phyloP scores from a whole-genome alignment of 2,888 invertebrate species.

The Lepidochitona cinerea region DNA sequence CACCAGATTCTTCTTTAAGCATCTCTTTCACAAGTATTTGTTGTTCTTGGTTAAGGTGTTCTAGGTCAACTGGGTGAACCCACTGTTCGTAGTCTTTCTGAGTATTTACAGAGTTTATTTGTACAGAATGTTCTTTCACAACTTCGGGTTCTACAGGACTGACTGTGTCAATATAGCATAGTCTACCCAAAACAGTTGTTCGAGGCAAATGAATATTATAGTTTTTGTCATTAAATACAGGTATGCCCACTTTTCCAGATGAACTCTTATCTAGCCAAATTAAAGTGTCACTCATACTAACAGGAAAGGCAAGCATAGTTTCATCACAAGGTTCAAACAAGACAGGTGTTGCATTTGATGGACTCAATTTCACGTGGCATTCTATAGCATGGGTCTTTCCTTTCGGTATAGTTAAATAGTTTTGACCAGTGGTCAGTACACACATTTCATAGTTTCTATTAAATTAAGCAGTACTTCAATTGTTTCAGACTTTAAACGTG shows the following conservation, averaged over 20 bases:
- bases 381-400: neutral
- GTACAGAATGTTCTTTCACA: neutral
- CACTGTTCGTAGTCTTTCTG: slow-evolving; percentile 6
- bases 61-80: slow-evolving; percentile 22
- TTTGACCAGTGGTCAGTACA: too few relatives aligned
- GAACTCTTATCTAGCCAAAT: neutral
- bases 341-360: too few relatives aligned
- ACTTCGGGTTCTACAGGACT: neutral
- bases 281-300: neutral
- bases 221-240: neutral
- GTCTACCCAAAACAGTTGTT: neutral
- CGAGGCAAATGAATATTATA: neutral
- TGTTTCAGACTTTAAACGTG: neutral
- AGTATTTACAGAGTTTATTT: neutral
- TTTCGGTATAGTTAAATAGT: too few relatives aligned
- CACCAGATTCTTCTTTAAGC: slow-evolving; percentile 24
- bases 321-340: neutral
- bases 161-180: neutral
- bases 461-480: too few relatives aligned
- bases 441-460: too few relatives aligned
- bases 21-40: slow-evolving; percentile 15
- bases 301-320: neutral
- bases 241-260: neutral
- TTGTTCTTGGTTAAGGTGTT: slow-evolving; percentile 16
- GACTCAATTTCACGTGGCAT: too few relatives aligned